phyloP scores from a whole-genome alignment of 1,140 invertebrate genomes.

The Zaprionus camerounensis region DNA sequence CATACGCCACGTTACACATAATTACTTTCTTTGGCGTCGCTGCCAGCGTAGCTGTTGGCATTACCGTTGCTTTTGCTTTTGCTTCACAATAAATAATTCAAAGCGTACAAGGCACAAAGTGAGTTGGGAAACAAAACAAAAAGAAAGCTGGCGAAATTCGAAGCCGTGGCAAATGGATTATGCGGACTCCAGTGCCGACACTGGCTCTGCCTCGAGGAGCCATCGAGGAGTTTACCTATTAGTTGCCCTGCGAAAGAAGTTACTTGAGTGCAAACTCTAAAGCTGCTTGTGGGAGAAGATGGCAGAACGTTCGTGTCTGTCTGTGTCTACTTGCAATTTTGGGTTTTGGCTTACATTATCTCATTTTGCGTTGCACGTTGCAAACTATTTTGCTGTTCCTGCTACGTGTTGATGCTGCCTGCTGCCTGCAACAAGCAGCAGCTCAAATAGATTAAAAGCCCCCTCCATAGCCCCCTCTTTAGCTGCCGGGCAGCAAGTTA shows the following conservation, averaged over 20 bases:
- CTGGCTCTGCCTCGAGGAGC: background rate
- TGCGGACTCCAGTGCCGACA: background rate
- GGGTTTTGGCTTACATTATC: constrained; percentile 57
- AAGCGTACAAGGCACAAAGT: constrained; percentile 45
- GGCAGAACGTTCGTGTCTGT: constrained; percentile 8
- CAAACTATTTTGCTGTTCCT: constrained; percentile 8
- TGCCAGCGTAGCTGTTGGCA: background rate
- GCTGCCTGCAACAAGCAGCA: background rate
- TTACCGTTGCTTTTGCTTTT: background rate
- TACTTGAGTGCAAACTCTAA: constrained; percentile 67
- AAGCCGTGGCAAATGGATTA: constrained; percentile 10
- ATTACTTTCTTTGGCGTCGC: constrained; percentile 53
- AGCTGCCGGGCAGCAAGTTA: constrained; percentile 5
- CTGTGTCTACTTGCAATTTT: constrained; percentile 18
- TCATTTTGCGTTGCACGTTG: constrained; percentile 47
- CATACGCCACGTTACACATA: constrained; percentile 69
- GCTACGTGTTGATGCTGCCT: constrained; percentile 36
- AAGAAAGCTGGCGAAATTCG: constrained; percentile 3
- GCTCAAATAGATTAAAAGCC: constrained; percentile 5
- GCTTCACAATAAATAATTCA: constrained; percentile 66
- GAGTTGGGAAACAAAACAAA: constrained; percentile 10
- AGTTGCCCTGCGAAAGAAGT: constrained; percentile 63
- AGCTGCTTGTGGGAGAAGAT: constrained; percentile 14
- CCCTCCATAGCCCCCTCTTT: background rate
- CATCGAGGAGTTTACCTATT: constrained; percentile 38